Conservation (phyloP, 2,797 vertebrate species). For the Telmatherina bonti region DNA sequence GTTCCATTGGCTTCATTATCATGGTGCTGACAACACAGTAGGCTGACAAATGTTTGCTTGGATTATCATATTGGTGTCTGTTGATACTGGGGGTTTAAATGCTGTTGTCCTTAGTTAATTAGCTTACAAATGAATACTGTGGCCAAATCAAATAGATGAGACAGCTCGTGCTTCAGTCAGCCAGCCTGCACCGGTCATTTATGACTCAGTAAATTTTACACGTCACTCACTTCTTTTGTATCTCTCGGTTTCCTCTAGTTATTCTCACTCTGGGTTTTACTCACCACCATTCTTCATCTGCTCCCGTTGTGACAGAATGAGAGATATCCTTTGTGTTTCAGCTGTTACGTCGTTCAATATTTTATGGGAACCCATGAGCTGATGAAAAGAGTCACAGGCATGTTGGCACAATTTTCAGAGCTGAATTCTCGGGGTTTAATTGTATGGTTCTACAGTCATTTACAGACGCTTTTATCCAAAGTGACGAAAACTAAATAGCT, state of each 20-base stretch:
- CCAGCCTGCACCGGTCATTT: constrained; percentile 37
- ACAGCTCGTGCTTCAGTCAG: constrained; percentile 50
- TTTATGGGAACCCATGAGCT: constrained; percentile 55
- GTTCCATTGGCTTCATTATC: constrained; percentile 72
- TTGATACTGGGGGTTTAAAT: constrained; percentile 66
- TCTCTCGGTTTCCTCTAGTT: constrained; percentile 28
- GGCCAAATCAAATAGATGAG: constrained; percentile 67
- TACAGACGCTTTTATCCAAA: no score
- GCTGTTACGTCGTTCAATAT: constrained; percentile 53
- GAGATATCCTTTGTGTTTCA: constrained; percentile 44
- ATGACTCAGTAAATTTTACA: constrained; percentile 65
- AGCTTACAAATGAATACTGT: constrained; percentile 78
- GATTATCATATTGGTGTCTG: constrained; percentile 74
- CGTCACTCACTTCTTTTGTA: constrained; percentile 30
- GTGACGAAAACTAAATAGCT: no score
- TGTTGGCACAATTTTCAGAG: constrained; percentile 16
- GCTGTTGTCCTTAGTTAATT: constrained; percentile 60
- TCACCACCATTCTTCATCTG: constrained; percentile 21
- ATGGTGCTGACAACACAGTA: constrained; percentile 68
- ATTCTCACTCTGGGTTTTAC: constrained; percentile 17
- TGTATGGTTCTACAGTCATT: constrained; percentile 19
- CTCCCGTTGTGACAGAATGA: constrained; percentile 52
- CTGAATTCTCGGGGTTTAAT: constrained; percentile 12
- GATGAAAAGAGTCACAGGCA: constrained; percentile 31
- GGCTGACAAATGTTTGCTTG: constrained; percentile 81